These are phyloP conservation scores for Psix sp. DNA, from an alignment of 1,140 invertebrate species.

Conservation along the genomic window DNA sequence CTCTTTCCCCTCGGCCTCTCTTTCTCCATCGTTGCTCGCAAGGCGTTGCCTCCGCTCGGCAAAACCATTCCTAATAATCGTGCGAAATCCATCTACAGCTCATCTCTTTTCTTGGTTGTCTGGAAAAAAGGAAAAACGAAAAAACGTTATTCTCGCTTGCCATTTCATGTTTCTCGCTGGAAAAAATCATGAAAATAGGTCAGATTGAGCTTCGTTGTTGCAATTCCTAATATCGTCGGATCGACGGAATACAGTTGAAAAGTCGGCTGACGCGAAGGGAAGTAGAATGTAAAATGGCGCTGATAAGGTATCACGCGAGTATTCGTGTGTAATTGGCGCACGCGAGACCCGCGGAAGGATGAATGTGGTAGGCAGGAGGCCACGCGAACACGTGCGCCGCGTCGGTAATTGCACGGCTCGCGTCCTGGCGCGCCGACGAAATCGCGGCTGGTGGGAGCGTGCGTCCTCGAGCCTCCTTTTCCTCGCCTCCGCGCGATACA, in stretches of 20 bases:
- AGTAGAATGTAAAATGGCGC: neutral
- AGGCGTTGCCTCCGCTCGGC: constrained; percentile 30
- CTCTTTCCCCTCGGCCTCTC: constrained; percentile 9
- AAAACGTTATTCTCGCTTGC: too few relatives aligned
- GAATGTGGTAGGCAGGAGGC: constrained; percentile 23
- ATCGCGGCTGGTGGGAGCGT: constrained; percentile 30
- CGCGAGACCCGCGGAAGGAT: constrained; percentile 20
- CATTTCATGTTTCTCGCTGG: too few relatives aligned
- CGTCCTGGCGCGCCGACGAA: constrained; percentile 38
- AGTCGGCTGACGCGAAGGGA: too few relatives aligned
- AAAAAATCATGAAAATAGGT: too few relatives aligned
- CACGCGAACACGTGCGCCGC: constrained; percentile 43
- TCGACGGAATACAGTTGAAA: too few relatives aligned
- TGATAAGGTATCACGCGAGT: constrained; percentile 23
- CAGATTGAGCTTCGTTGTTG: too few relatives aligned
- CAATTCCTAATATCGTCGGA: too few relatives aligned
- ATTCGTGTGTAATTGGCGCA: constrained; percentile 27
- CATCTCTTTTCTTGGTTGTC: too few relatives aligned
- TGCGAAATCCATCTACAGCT: constrained; percentile 16
- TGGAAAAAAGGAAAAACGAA: too few relatives aligned
- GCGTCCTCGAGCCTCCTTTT: constrained; percentile 41
- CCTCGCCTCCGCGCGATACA: constrained; percentile 15
- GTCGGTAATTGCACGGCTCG: constrained; percentile 55
- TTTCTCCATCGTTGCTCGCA: constrained; percentile 4
- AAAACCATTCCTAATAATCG: constrained; percentile 8